These are phyloP conservation scores for Glossophaga mutica DNA, from an alignment of 2,797 vertebrate genomes.

Conservation along the genomic window DNA sequence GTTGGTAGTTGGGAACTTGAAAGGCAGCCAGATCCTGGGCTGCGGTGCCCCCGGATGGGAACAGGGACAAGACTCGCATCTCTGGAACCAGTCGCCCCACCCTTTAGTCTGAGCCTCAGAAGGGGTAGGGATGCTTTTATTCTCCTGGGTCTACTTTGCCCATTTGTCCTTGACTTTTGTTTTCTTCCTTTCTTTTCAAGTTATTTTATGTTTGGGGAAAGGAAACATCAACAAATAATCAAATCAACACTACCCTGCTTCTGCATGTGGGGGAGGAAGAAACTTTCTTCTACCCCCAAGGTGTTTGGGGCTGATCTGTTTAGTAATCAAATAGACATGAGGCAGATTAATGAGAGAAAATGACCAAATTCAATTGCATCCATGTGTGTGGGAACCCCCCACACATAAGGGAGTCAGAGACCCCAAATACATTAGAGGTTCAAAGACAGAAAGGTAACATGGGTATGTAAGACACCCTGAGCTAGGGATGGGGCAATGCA, in stretches of 20 bases:
- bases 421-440: not conserved
- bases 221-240: not conserved
- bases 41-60: rapidly evolving
- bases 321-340: not conserved
- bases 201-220: not conserved
- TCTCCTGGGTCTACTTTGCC: not conserved
- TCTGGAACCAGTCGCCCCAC: not conserved
- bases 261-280: not conserved
- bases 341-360: not conserved
- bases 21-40: not conserved
- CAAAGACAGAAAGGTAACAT: not conserved
- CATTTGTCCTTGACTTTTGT: not conserved
- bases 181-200: conserved; percentile 3
- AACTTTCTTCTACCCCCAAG: not conserved
- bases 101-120: not conserved
- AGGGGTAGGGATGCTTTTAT: not conserved
- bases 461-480: not conserved
- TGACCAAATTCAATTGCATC: not conserved
- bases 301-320: not conserved
- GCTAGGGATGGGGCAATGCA: not conserved
- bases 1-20: not conserved
- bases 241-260: not conserved
- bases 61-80: no score
- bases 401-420: not conserved
- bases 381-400: not conserved